Conservation (phyloP, 2,888 invertebrate genomes). For the Dyspetes luteomarginatus region DNA sequence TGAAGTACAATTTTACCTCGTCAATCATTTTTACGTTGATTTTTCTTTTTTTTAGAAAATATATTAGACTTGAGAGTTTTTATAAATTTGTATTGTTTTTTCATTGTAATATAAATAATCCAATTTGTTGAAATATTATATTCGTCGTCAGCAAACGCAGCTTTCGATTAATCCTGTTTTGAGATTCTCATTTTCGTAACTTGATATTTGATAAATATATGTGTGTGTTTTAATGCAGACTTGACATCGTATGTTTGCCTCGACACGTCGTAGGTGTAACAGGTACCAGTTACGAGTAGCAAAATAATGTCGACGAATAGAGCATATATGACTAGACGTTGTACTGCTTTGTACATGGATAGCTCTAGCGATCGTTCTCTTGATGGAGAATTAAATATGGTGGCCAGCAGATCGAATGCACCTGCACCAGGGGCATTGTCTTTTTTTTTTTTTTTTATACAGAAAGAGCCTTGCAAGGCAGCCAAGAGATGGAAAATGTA, state of each 20-base stretch:
- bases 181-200: neutral
- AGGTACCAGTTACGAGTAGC: constrained; percentile 75
- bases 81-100: too few relatives aligned
- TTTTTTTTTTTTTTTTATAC: neutral
- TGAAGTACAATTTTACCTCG: neutral
- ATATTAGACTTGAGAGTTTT: too few relatives aligned
- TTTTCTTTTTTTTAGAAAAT: neutral
- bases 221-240: neutral
- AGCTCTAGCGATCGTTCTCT: too few relatives aligned
- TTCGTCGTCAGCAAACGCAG: too few relatives aligned
- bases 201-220: neutral
- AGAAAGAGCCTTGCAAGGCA: neutral
- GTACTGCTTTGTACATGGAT: too few relatives aligned
- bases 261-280: constrained; percentile 71
- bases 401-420: too few relatives aligned
- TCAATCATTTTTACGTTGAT: neutral
- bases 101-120: too few relatives aligned
- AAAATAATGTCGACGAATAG: constrained; percentile 64
- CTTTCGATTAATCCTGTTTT: neutral
- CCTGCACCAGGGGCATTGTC: neutral
- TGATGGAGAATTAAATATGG: too few relatives aligned
- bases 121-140: too few relatives aligned
- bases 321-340: too few relatives aligned
- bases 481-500: too few relatives aligned
- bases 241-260: constrained; percentile 21